Base-by-base conservation (phyloP, 2,888 invertebrate species). In the Drosophila affinis region DNA sequence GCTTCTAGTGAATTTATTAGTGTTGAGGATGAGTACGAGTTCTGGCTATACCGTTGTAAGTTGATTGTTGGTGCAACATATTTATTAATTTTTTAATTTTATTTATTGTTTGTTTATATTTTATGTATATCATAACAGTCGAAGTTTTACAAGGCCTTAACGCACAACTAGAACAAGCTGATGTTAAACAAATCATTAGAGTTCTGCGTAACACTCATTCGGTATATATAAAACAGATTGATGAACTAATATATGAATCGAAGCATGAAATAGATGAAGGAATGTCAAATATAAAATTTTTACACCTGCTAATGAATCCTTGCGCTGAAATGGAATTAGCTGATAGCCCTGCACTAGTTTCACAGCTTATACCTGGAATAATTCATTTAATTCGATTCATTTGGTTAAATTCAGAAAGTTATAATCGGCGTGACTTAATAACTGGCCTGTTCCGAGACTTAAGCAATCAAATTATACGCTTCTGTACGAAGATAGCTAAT, bases 401-500 rank as follows among this genome's bases (percentile, higher is more conserved):
- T 81, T 97, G 97, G 97, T 93, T 95, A 79, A 95, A 97, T 79
- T 97, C 97, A 0, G 95, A 95, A 0, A 95, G 94, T 90, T 97
- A 96, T 89, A 96, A 96, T 79, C 95, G 95, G 0, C 93, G 93
- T 12, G 93, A 94, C 2, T 93, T 94, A 62, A 95, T 97, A 62
- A 95, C 95, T 0, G 94, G 94, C 29, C 92, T 97, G 0, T 96
- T 95, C 82, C 93, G 95, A 48, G 93, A 96, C 72, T 91, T 98
- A 47, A 97, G 97, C 92, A 97, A 97, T 91, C 96, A 97, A 90
- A 94, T 98, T 4, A 96, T 98, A 58, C 93, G 95, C 21, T 93
- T 95, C 21, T 97, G 97, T 88, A 94, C 94, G 45, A 93, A 94
- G 44, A 95, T 95, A 77, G 94, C 96, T 34, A 92, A 96, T 79